Base-by-base conservation (phyloP, 2,113 vertebrate species). In the Echinops telfairi region DNA sequence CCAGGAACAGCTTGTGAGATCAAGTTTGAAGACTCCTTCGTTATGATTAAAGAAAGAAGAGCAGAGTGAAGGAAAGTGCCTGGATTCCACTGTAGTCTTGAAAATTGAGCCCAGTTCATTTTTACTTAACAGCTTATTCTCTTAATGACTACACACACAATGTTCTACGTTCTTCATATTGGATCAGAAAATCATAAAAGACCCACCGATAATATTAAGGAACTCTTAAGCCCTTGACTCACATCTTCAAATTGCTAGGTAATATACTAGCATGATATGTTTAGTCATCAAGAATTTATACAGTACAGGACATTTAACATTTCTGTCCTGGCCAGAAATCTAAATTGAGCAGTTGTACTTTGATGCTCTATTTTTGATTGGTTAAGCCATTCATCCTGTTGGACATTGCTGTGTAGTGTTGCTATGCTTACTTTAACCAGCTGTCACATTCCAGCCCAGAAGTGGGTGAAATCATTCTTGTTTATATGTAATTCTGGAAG, bases 301-400 rank as follows among this genome's bases (percentile, higher is more conserved):
- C 31, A 27, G 29, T 8, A 86, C 15, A 92, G 86, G 43, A 70
- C 6, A 76, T 68, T 92, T 90, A 92, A 88, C 36, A 33, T 91
- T 83, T 90, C 70, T 71, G 23, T 68, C 80, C 80, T 85, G 57
- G 33, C 71, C 86, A 96, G 82, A 88, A 93, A 75, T 97, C 93
- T 96, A 95, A 94, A 88, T 96, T 71, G 87, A 92, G 62, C 82
- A 87, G 76, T 95, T 94, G 88, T 75, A 82, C 93, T 97, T 86
- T 60, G 83, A 95, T 87, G 88, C 77, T 96, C 96, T 97, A 96
- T 97, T 96, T 97, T 89, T 93, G 92, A 93, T 95, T 80, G 92
- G 94, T 47, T 96, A 96, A 96, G 93, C 96, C 92, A 62, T 80
- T 90, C 96, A 94, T 97, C 97, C 97, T 97, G 97, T 96, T 97